Conservation (phyloP, 2,888 invertebrate genomes). For the Epirrhoe alternata region DNA sequence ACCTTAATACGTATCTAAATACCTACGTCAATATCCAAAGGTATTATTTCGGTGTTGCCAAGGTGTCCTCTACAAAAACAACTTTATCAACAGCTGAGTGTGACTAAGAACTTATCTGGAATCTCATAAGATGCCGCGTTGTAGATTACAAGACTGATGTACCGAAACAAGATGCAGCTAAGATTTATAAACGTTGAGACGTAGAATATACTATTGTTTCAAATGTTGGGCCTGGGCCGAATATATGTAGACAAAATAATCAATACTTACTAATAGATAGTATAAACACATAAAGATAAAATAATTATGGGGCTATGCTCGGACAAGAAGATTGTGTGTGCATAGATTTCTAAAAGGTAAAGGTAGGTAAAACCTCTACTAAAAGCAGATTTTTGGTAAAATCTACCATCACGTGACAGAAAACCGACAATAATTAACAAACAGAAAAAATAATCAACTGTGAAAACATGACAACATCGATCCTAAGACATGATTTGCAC, state of each 20-base stretch:
- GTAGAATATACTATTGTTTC: background rate
- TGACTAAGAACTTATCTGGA: slow-evolving; percentile 39
- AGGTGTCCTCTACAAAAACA: slow-evolving; percentile 37
- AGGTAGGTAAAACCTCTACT: no score
- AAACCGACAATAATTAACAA: background rate
- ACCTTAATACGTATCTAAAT: background rate
- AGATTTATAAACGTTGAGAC: background rate
- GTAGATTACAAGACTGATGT: slow-evolving; percentile 37
- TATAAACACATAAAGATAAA: no score
- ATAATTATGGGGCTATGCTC: no score
- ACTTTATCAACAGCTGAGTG: slow-evolving; percentile 32
- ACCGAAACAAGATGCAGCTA: slow-evolving; percentile 17
- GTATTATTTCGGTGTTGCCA: slow-evolving; percentile 28
- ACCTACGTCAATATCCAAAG: slow-evolving; percentile 18
- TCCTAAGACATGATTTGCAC: slow-evolving; percentile 12
- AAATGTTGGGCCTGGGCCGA: background rate
- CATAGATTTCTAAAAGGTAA: no score
- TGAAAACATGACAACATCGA: background rate
- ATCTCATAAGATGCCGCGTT: slow-evolving; percentile 34
- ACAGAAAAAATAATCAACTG: background rate
- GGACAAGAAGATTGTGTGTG: no score
- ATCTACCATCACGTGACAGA: background rate
- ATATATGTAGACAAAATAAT: background rate
- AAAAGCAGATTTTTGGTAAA: no score
- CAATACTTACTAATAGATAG: background rate